These are phyloP conservation scores for Lepilemur ruficaudatus DNA, from an alignment of 2,797 vertebrate species.

Conservation along the genomic window DNA sequence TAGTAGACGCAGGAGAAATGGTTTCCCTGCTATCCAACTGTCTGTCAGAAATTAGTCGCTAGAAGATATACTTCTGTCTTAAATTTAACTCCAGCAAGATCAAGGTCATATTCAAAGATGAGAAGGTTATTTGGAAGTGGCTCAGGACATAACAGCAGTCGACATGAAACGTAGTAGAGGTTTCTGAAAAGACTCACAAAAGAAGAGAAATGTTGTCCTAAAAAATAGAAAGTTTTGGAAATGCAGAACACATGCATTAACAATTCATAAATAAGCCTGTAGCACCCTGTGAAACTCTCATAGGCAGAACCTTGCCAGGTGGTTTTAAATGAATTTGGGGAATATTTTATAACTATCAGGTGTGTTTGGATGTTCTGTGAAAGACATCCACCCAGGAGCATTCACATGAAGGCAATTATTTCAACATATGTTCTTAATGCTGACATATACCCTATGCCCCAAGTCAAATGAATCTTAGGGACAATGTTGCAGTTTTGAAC, in stretches of 20 bases:
- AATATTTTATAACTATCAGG: conserved; percentile 9
- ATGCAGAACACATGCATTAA: neutral
- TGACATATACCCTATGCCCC: neutral
- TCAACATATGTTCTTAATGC: neutral
- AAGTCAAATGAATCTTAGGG: neutral
- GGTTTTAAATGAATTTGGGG: neutral
- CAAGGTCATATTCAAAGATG: conserved; percentile 16
- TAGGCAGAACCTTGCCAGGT: neutral
- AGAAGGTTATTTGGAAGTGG: conserved; percentile 43
- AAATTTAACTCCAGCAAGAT: conserved; percentile 43
- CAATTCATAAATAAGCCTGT: neutral
- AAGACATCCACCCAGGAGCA: neutral
- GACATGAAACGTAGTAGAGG: neutral
- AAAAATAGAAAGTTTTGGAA: conserved; percentile 11
- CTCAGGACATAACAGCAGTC: neutral
- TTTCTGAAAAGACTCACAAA: neutral
- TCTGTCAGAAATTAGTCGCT: conserved; percentile 49
- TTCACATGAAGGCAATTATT: neutral
- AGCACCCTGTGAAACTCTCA: neutral
- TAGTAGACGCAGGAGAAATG: neutral
- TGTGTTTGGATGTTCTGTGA: neutral
- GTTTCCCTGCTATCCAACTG: neutral
- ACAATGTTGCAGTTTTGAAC: neutral
- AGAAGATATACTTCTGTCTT: conserved; percentile 42
- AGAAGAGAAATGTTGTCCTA: neutral